These are phyloP conservation scores for Zaprionus camerounensis DNA, from an alignment of 1,140 invertebrate genomes.

Conservation along the genomic window DNA sequence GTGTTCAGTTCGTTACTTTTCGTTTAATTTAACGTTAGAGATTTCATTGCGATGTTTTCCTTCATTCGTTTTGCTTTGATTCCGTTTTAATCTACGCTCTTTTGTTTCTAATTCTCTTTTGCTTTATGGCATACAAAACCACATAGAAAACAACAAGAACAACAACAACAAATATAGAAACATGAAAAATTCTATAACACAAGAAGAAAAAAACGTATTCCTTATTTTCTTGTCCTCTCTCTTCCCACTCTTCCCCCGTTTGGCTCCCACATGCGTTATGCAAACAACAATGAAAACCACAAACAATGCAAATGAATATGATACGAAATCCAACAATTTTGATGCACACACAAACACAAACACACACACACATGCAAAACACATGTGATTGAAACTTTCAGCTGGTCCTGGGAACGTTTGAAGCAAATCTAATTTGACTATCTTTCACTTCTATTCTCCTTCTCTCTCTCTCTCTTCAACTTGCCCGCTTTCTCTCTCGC, in stretches of 20 bases:
- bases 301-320: conserved; percentile 69
- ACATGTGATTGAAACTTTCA: conserved; percentile 61
- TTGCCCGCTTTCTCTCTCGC: conserved; percentile 28
- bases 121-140: conserved; percentile 39
- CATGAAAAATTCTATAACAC: conserved; percentile 34
- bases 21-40: conserved; percentile 37
- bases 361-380: conserved; percentile 34
- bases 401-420: conserved; percentile 82
- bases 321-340: conserved; percentile 33
- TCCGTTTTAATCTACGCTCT: conserved; percentile 60
- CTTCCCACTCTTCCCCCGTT: conserved; percentile 5
- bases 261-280: conserved; percentile 18
- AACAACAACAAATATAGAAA: conserved; percentile 17
- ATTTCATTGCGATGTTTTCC: conserved; percentile 19
- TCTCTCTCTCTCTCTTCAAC: conserved; percentile 21
- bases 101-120: conserved; percentile 52
- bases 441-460: conserved; percentile 71
- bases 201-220: conserved; percentile 39
- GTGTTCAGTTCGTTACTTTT: conserved; percentile 49
- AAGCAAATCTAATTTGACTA: conserved; percentile 83
- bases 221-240: conserved; percentile 25
- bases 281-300: conserved; percentile 62
- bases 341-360: conserved; percentile 20
- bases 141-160: conserved; percentile 10
- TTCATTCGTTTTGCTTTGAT: conserved; percentile 37